Percentiles rank a stretch among this genome's conserved stretches.
Evolutionary conservation across 2,797 vertebrate genomes (phyloP).

Genomic region (Anas bernieri): DNA sequence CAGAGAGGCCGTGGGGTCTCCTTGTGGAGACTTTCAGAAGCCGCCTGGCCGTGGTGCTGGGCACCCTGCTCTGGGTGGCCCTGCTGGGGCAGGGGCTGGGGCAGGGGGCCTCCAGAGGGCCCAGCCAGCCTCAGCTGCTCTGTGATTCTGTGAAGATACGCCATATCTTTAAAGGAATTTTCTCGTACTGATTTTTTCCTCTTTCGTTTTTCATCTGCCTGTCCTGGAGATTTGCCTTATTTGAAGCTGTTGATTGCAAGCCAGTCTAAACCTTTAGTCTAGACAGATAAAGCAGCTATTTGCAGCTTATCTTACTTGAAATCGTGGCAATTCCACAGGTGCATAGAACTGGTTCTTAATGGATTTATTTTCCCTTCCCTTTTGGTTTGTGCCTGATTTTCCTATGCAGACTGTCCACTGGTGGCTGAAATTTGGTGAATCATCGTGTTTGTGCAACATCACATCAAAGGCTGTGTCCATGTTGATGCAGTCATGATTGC

Average conservation of each 20-base stretch:
- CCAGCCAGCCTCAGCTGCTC: not conserved
- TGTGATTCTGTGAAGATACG: not conserved
- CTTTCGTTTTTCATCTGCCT: conserved; percentile 1
- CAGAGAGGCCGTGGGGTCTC: not conserved
- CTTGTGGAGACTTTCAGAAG: not conserved
- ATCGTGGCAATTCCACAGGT: conserved; percentile 43
- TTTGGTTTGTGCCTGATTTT: not conserved
- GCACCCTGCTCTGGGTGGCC: not conserved
- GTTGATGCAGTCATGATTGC: not conserved
- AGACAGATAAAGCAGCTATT: conserved; percentile 57
- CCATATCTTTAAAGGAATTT: not conserved
- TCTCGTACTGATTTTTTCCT: not conserved
- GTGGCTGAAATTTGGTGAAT: conserved; percentile 1
- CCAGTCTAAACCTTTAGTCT: conserved; percentile 57
- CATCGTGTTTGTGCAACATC: not conserved
- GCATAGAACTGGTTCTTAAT: conserved; percentile 21
- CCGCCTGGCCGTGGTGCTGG: not conserved
- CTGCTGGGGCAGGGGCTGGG: not conserved
- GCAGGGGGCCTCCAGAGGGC: not conserved
- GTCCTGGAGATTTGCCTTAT: not conserved
- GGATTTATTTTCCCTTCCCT: conserved; percentile 31
- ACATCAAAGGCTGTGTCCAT: not conserved
- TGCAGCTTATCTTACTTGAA: conserved; percentile 37
- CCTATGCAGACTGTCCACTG: not conserved
- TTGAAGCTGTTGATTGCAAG: conserved; percentile 14